A percentile compares a stretch with the other conserved stretches of the same genome.
These are phyloP conservation scores for Spatulosminthurus flaviceps DNA, from an alignment of 2,888 invertebrate genomes.

Conservation along the genomic window DNA sequence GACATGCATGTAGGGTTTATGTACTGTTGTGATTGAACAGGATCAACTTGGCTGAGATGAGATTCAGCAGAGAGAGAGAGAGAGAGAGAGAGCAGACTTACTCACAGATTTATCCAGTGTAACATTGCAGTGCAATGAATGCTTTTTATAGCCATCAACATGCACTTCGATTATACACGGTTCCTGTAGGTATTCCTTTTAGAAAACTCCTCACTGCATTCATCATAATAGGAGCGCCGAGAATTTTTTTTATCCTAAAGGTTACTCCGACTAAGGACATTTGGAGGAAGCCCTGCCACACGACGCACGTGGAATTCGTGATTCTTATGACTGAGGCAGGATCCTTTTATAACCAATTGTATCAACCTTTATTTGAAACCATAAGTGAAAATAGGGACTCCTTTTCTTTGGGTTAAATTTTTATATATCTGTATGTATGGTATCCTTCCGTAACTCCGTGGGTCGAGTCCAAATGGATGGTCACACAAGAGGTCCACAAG, in stretches of 20 bases:
- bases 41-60: slow-evolving; percentile 5
- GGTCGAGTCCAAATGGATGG: not conserved
- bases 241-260: not conserved
- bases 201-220: slow-evolving; percentile 14
- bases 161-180: slow-evolving; percentile 30
- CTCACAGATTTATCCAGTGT: slow-evolving; percentile 33
- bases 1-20: not conserved
- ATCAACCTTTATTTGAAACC: not conserved
- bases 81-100: no score
- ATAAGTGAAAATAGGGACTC: not conserved
- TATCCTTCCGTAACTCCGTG: not conserved
- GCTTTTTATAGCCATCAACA: slow-evolving; percentile 22
- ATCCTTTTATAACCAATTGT: slow-evolving; percentile 7
- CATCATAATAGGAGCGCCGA: slow-evolving; percentile 18
- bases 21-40: slow-evolving; percentile 9
- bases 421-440: no score
- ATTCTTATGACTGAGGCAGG: slow-evolving; percentile 22
- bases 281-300: slow-evolving; percentile 48
- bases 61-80: no score
- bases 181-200: slow-evolving; percentile 28
- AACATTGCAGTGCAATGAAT: slow-evolving; percentile 36
- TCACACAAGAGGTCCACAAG: not conserved
- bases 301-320: slow-evolving; percentile 53
- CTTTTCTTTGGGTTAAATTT: not conserved
- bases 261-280: slow-evolving; percentile 28